Conservation (phyloP, 2,888 invertebrate genomes). For the Eupithecia vulgata region DNA sequence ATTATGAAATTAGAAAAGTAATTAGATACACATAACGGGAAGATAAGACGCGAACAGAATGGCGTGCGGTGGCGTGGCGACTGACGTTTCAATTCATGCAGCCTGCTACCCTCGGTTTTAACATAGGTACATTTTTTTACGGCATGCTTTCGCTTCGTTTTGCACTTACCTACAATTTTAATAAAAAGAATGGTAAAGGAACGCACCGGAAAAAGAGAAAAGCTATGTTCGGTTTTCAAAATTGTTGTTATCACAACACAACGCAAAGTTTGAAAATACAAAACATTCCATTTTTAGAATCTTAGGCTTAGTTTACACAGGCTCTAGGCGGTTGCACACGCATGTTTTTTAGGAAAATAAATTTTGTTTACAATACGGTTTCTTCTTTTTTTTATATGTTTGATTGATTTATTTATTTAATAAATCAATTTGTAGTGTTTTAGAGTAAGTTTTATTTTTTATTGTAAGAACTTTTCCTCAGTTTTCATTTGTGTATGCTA, state of each 20-base stretch:
- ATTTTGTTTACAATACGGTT: not conserved
- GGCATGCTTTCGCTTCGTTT: not conserved
- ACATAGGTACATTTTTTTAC: not conserved
- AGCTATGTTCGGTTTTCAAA: not conserved
- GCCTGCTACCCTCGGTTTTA: not conserved
- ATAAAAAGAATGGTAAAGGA: not conserved
- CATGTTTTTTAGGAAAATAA: not conserved
- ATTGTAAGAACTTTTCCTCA: too few relatives aligned
- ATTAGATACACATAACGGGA: conserved; percentile 34
- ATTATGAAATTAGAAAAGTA: conserved; percentile 36
- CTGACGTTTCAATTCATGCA: conserved; percentile 14
- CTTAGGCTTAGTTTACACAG: not conserved
- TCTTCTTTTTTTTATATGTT: too few relatives aligned
- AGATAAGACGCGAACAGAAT: conserved; percentile 26
- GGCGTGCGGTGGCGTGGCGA: not conserved
- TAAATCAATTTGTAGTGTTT: too few relatives aligned
- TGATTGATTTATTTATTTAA: too few relatives aligned
- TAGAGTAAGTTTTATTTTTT: too few relatives aligned
- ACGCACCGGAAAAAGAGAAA: not conserved
- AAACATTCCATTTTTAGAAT: not conserved
- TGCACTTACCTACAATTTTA: not conserved
- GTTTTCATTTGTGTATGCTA: too few relatives aligned
- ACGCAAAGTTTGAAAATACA: not conserved
- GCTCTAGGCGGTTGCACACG: not conserved
- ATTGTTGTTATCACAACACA: not conserved